These are phyloP conservation scores for Unio delphinus DNA, from an alignment of 2,888 invertebrate genomes.

Conservation along the genomic window DNA sequence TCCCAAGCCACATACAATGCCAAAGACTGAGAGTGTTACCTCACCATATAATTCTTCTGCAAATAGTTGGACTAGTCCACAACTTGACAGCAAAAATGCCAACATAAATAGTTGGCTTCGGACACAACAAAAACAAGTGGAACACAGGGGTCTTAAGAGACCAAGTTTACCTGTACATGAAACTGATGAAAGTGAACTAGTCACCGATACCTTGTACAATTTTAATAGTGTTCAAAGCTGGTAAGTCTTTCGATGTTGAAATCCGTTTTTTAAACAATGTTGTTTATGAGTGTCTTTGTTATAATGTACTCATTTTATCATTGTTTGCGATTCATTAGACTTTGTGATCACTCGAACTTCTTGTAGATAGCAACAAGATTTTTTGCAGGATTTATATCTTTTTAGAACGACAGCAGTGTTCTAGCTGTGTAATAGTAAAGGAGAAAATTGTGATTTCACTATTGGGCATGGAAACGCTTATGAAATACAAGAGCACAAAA, in stretches of 20 bases:
- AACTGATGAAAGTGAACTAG: slow-evolving; percentile 85
- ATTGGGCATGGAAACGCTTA: no score
- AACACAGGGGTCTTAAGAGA: slow-evolving; percentile 76
- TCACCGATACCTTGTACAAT: slow-evolving; percentile 80
- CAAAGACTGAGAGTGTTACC: slow-evolving; percentile 28
- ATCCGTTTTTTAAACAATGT: neutral
- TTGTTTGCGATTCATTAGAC: no score
- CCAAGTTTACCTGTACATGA: slow-evolving; percentile 85
- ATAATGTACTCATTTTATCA: no score
- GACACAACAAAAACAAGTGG: slow-evolving; percentile 53
- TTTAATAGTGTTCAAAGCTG: slow-evolving; percentile 88
- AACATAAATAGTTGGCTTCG: slow-evolving; percentile 60
- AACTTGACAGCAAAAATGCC: slow-evolving; percentile 44
- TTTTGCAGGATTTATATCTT: no score
- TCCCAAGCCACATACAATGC: slow-evolving; percentile 32
- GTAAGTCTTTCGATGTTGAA: slow-evolving; percentile 74
- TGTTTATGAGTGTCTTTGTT: neutral
- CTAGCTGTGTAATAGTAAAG: no score
- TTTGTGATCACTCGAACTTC: no score
- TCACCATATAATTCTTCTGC: slow-evolving; percentile 17
- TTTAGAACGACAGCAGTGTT: no score
- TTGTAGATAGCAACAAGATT: no score
- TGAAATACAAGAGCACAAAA: no score
- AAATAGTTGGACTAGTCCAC: slow-evolving; percentile 29
- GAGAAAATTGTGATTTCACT: no score